These are phyloP conservation scores for Halocynthia aurantium DNA, from an alignment of 23 tunicate genomes.

Conservation along the genomic window DNA sequence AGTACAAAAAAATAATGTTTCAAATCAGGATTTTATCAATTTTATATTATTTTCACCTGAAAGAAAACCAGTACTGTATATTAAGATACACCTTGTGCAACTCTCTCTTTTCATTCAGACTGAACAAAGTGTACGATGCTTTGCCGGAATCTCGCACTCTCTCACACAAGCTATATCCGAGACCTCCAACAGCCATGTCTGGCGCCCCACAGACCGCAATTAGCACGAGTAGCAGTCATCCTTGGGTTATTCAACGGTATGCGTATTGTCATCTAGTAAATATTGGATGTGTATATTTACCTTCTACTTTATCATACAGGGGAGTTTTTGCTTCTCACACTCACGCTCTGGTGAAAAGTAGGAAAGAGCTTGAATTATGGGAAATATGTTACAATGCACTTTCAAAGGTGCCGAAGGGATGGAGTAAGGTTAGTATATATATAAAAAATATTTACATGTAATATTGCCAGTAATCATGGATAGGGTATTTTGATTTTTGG, in stretches of 20 bases:
- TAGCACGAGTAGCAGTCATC: slow-evolving; percentile 74
- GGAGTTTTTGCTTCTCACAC: slow-evolving; percentile 79
- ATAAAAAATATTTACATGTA: no score
- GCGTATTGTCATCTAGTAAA: not conserved
- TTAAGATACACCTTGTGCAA: not conserved
- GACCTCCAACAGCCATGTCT: slow-evolving; percentile 74
- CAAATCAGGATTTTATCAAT: no score
- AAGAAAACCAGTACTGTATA: not conserved
- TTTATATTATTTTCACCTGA: no score
- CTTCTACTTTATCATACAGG: slow-evolving; percentile 25
- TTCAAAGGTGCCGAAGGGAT: slow-evolving; percentile 67
- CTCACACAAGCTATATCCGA: slow-evolving; percentile 78
- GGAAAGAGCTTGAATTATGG: slow-evolving; percentile 88
- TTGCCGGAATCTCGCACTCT: slow-evolving; percentile 62
- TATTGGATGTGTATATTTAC: not conserved
- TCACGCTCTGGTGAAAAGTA: slow-evolving; percentile 53
- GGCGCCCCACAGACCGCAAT: slow-evolving; percentile 72
- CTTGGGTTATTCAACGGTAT: slow-evolving; percentile 72
- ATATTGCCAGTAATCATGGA: no score
- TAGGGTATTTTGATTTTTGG: no score
- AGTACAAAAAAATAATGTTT: no score
- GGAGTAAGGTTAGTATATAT: slow-evolving; percentile 66
- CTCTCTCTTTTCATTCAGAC: slow-evolving; percentile 16
- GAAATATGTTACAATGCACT: slow-evolving; percentile 86
- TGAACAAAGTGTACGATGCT: slow-evolving; percentile 64